Evolutionary conservation across 2,797 vertebrate species (phyloP), one percentile per base, ranked within the genome.

Genomic region (Bradypus variegatus): DNA sequence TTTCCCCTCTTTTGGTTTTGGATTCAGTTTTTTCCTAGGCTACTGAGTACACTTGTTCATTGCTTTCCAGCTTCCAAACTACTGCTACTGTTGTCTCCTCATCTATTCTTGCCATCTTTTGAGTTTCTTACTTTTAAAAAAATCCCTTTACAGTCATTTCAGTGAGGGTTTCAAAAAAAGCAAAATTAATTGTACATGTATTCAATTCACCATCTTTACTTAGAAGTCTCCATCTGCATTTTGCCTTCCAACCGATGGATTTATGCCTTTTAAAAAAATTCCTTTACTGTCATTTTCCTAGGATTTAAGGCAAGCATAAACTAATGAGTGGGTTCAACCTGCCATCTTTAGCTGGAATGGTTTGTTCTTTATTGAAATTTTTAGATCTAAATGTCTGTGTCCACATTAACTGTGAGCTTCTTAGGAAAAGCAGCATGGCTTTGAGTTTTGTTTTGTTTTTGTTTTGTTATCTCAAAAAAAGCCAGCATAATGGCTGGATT

Each of bases 291-390:
- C 77, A 64, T 80, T 78, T 86, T 41, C 76, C 83, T 7, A 7
- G 38, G 41, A 60, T 88, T 82, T 31, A 21, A 69, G 62, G 82
- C 73, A 48, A 45, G 62, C 50, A 7, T 33, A 58, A 89, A 80
- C 65, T 85, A 86, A 84, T 45, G 21, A 27, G 77, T 73, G 55
- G 11, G 33, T 80, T 91, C 67, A 67, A 67, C 67, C 29, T 73
- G 69, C 38, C 67, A 33, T 89, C 84, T 88, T 91, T 88, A 94
- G 77, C 80, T 81, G 55, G 53, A 93, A 80, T 70, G 45, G 50
- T 55, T 84, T 95, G 64, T 92, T 92, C 83, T 88, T 92, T 86
- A 93, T 36, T 91, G 77, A 91, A 89, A 19, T 58, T 90, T 53
- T 86, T 90, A 81, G 69, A 70, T n/a, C 55, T 87, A 92, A 91